A percentile compares a stretch with the other conserved stretches of the same genome.
phyloP scores from a whole-genome alignment of 2,888 invertebrate species.

The Conops quadrifasciatus region DNA sequence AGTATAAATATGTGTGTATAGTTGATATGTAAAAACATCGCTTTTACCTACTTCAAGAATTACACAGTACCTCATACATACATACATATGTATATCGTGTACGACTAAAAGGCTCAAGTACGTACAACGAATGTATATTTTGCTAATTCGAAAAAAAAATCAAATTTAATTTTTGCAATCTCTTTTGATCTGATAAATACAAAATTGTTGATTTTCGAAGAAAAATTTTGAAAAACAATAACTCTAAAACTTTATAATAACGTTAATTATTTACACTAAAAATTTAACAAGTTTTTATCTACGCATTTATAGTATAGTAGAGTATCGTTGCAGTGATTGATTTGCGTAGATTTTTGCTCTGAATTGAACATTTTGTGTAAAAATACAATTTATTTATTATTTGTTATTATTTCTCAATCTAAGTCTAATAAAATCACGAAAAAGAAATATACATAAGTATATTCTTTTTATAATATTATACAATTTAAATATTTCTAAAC shows the following conservation, averaged over 20 bases:
- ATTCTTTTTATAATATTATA: too few species aligned
- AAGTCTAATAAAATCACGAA: too few species aligned
- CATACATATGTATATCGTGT: too few species aligned
- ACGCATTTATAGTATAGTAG: constrained; percentile 15
- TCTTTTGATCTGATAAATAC: constrained; percentile 5
- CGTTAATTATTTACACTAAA: constrained; percentile 34
- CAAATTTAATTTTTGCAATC: not conserved
- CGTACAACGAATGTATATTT: constrained; percentile 12
- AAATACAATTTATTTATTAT: too few species aligned
- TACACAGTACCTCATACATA: constrained; percentile 21
- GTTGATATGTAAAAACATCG: not conserved
- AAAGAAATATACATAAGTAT: too few species aligned
- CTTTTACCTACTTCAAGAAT: constrained; percentile 7
- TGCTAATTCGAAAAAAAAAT: constrained; percentile 1
- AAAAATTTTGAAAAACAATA: constrained; percentile 17
- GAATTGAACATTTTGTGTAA: not conserved
- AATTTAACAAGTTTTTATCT: constrained; percentile 12
- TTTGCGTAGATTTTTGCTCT: not conserved
- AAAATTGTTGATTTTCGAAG: constrained; percentile 9
- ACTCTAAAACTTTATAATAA: constrained; percentile 19
- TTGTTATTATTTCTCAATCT: too few species aligned
- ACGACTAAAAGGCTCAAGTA: not conserved
- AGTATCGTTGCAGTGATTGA: constrained; percentile 21
- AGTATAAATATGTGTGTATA: not conserved
- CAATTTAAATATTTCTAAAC: too few species aligned